A percentile compares a stretch with the other conserved stretches of the same genome.
phyloP scores from a whole-genome alignment of 2,113 vertebrate species.

The Hippolais icterina region DNA sequence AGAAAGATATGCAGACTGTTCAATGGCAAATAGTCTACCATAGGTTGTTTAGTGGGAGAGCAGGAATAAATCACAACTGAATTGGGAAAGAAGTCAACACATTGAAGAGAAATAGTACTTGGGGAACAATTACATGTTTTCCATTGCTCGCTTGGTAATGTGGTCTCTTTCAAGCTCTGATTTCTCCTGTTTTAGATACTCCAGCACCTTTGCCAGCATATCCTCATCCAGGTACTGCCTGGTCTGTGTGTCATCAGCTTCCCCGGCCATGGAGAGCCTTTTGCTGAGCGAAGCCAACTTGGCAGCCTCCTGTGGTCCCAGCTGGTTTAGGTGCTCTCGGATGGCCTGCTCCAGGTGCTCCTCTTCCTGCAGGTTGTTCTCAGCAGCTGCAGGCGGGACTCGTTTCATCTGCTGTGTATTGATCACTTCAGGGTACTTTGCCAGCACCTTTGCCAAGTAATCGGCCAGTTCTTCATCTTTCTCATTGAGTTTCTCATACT shows the following conservation, averaged over 20 bases:
- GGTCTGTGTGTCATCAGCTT: conserved; percentile 56
- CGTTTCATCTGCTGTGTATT: conserved; percentile 75
- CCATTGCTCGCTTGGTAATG: conserved; percentile 78
- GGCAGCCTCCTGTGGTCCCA: conserved; percentile 73
- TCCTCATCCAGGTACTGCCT: conserved; percentile 83
- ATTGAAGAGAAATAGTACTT: conserved; percentile 58
- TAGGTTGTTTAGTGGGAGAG: conserved; percentile 50
- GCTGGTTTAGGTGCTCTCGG: conserved; percentile 80
- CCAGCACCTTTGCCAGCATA: conserved; percentile 84
- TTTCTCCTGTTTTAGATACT: conserved; percentile 86
- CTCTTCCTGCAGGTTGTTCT: conserved; percentile 57
- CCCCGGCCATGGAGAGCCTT: conserved; percentile 65
- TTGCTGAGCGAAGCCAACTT: conserved; percentile 70
- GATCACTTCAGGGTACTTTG: conserved; percentile 79
- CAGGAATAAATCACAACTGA: conserved; percentile 67
- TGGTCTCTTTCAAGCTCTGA: conserved; percentile 80
- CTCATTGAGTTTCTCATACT: conserved; percentile 76
- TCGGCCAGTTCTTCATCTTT: conserved; percentile 86
- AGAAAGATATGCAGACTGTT: conserved; percentile 66
- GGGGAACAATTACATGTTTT: conserved; percentile 77
- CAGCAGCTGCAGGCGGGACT: conserved; percentile 66
- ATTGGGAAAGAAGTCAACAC: conserved; percentile 70
- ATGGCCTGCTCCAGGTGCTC: conserved; percentile 78
- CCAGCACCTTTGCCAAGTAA: conserved; percentile 84
- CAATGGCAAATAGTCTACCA: conserved; percentile 48